Conservation (phyloP, 1,140 invertebrate species). For the Glossosoma conforme region DNA sequence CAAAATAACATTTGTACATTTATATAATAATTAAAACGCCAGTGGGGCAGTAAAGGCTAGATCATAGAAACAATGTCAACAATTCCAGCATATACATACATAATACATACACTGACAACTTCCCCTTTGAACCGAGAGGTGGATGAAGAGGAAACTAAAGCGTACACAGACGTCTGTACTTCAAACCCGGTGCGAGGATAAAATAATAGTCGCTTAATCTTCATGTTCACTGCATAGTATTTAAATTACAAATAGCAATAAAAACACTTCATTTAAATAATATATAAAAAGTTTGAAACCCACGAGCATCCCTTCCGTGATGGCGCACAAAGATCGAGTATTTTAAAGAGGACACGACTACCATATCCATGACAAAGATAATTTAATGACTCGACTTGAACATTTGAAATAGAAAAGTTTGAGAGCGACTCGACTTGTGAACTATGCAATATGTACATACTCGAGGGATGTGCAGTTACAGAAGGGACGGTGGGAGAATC, state of each 20-base stretch:
- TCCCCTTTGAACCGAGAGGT: no score
- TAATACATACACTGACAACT: no score
- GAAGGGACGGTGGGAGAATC: slow-evolving; percentile 25
- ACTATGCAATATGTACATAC: no score
- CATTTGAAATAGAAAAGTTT: no score
- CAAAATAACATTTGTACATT: slow-evolving; percentile 29
- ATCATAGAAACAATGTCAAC: slow-evolving; percentile 15
- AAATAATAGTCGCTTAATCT: slow-evolving; percentile 3
- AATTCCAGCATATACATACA: slow-evolving; percentile 6
- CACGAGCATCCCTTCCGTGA: slow-evolving; percentile 15
- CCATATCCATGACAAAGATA: neutral
- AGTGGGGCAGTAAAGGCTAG: slow-evolving; percentile 10
- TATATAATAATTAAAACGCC: slow-evolving; percentile 22
- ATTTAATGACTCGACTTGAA: neutral
- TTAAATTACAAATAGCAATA: slow-evolving; percentile 16
- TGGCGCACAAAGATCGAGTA: neutral
- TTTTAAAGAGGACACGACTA: neutral
- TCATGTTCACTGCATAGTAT: slow-evolving; percentile 15
- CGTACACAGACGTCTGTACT: no score
- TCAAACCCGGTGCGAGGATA: no score
- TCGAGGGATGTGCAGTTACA: slow-evolving; percentile 11
- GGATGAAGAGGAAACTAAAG: no score
- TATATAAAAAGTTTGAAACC: slow-evolving; percentile 25
- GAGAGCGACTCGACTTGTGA: no score
- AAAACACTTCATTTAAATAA: slow-evolving; percentile 27